Evolutionary conservation across 2,797 vertebrate species (phyloP), one percentile per base, ranked within the genome.

Genomic region (Mus minutoides): DNA sequence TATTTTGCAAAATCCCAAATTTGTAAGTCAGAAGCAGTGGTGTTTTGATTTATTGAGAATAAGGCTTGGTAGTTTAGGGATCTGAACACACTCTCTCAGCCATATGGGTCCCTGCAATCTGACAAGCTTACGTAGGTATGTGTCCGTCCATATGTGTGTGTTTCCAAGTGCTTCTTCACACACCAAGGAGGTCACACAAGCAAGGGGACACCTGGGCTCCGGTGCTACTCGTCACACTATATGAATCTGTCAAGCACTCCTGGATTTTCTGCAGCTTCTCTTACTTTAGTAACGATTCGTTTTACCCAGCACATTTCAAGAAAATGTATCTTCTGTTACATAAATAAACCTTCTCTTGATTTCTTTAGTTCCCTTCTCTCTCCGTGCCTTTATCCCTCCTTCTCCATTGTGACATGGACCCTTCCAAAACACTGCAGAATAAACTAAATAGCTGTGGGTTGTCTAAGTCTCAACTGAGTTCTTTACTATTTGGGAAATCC

Each of bases 181-280:
- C 88, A 12, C 11, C 19, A 16, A 92, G 75, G 37, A 92, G 56
- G 77, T n/a, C 9, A 77, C 58, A n/a, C 73, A 88, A 73, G 49
- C 64, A 71, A 83, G 58, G 83, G 40, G 52, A 87, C 40, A 69
- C 58, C 49, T 87, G 75, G n/a, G 84, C 34, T 96, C 75, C 37
- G 10, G 24, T 43, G 76, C 31, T 37, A 91, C 85, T 37, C 52
- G 37, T 21, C 34, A 56, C 0, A 29, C 76, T 11, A 7, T 34
- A 24, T 6, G 58, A 90, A 94, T 73, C 64, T 94, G 19, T 92
- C 94, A 77, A 86, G 73, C 13, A 46, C 75, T 58, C 43, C 6
- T 90, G 64, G 46, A 60, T 88, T 78, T 95, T 92, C 75, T 75
- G 54, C 52, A 79, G 43, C 40, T 96, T 89, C 37, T 78, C 91